These are phyloP conservation scores for Peromyscus polionotus DNA, from an alignment of 2,113 vertebrate species.

Conservation along the genomic window DNA sequence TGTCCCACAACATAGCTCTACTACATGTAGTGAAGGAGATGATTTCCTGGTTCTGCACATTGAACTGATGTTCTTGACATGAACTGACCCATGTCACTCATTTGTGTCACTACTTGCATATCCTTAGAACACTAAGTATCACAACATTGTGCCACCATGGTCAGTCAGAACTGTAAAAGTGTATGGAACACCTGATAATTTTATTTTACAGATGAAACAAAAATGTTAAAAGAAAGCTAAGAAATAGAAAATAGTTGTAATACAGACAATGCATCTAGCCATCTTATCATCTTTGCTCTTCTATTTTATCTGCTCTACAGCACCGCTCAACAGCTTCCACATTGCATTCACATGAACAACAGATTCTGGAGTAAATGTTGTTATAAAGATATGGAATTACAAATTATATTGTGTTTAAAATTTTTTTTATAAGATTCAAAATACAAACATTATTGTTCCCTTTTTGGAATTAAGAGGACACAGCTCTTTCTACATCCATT, in stretches of 20 bases:
- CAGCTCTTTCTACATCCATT: neutral
- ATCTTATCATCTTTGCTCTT: neutral
- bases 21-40: neutral
- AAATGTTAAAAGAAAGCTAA: neutral
- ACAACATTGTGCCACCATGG: neutral
- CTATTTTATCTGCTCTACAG: neutral
- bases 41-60: neutral
- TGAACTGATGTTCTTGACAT: neutral
- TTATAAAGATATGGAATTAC: neutral
- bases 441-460: neutral
- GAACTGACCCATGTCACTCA: neutral
- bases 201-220: constrained; percentile 4
- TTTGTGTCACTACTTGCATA: neutral
- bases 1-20: neutral
- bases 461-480: neutral
- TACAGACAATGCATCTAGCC: neutral
- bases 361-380: neutral
- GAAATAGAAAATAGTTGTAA: neutral
- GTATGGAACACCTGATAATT: neutral
- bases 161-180: neutral
- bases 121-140: constrained; percentile 32
- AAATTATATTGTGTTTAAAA: neutral
- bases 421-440: neutral
- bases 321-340: neutral
- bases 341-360: neutral